phyloP scores from a whole-genome alignment of 2,888 invertebrate genomes.

The Macrosoma leucophasiata region DNA sequence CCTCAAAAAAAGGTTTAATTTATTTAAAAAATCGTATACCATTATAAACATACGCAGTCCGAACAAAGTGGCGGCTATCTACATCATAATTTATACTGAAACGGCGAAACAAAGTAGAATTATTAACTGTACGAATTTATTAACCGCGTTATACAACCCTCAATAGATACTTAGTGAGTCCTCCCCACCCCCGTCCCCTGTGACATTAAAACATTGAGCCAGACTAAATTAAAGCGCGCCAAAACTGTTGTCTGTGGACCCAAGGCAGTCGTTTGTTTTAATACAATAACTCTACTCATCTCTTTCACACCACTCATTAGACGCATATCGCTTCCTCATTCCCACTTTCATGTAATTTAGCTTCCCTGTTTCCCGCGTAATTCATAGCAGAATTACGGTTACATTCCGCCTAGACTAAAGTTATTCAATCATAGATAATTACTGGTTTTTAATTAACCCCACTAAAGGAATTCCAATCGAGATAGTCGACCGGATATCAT shows the following conservation, averaged over 20 bases:
- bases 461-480: too few species aligned
- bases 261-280: conserved; percentile 74
- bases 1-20: too few species aligned
- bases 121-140: conserved; percentile 65
- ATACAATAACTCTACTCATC: conserved; percentile 68
- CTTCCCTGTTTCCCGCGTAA: conserved; percentile 60
- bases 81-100: conserved; percentile 29
- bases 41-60: too few species aligned
- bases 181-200: conserved; percentile 41
- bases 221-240: conserved; percentile 74
- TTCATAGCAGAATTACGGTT: too few species aligned
- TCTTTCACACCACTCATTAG: conserved; percentile 52
- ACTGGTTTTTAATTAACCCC: too few species aligned
- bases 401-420: too few species aligned
- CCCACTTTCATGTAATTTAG: conserved; percentile 49
- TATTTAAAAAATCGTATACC: too few species aligned
- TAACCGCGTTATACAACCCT: conserved; percentile 62
- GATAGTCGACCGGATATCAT: too few species aligned
- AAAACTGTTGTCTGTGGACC: conserved; percentile 70
- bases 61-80: conserved; percentile 19
- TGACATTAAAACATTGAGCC: conserved; percentile 70
- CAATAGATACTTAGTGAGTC: conserved; percentile 68
- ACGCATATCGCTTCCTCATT: conserved; percentile 38
- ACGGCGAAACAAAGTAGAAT: conserved; percentile 44
- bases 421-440: too few species aligned